Evolutionary conservation across 1,140 invertebrate genomes (phyloP), one percentile per base, ranked within the genome.

Genomic region (Drosophila bifasciata): DNA sequence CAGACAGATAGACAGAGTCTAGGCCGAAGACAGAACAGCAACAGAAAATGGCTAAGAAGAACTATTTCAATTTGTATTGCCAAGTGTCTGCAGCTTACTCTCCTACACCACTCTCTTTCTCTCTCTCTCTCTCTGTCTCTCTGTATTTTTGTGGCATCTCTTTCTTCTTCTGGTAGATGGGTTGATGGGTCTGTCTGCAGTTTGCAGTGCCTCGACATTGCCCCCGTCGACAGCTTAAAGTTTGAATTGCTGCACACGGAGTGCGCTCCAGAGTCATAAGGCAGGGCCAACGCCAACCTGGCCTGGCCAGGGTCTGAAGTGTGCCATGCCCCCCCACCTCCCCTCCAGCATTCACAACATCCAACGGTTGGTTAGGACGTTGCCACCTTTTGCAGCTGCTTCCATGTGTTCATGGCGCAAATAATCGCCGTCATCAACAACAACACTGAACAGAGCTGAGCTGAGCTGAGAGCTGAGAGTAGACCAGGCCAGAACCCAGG

Each of bases 401-500:
- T 84, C 81, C 79, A 83, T 83, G 80, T 83, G 79, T 83, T 83
- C 78, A 80, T 81, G 74, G 79, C 79, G 79, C 79, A 83, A 83
- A 83, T 83, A 83, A 83, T 83, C 79, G 79, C 79, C 69, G 79
- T 83, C 79, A 83, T 83, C 79, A 83, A 83, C 79, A 83, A 83
- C 79, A 83, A 58, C 48, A 76, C 71, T 66, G 45, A 62, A 40
- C 53, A 63, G 50, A 50, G 44, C 32, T 25, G 32, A 43, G 52
- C 60, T 75, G 56, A 32, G 1, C 28, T n/a, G n/a, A n/a, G n/a
- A n/a, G n/a, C n/a, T n/a, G n/a, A 11, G 69, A 74, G 62, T 45
- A 53, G 57, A 36, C 9, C 32, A 13, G 32, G 3, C 3, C 52
- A 43, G 55, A 25, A 46, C 15, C 6, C 21, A 19, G 50, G n/a